Percentiles rank a stretch among this genome's conserved stretches.
Evolutionary conservation across 2,888 invertebrate species (phyloP).

Genomic region (Aspidiotus destructor): DNA sequence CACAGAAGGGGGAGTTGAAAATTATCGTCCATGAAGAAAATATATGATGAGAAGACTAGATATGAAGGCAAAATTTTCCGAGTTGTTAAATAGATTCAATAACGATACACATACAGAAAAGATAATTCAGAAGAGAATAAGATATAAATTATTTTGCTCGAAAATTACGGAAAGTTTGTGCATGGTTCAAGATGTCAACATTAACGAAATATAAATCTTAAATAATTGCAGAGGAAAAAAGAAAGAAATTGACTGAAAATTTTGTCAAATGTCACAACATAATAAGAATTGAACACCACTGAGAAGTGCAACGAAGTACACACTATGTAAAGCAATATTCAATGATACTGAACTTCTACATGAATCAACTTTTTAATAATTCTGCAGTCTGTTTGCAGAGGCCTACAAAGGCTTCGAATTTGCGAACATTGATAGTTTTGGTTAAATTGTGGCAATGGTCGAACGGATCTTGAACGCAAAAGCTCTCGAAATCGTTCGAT

Average conservation of each 20-base stretch:
- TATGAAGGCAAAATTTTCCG: not conserved
- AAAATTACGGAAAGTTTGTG: not conserved
- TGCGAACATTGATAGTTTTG: slow-evolving; percentile 32
- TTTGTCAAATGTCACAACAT: not conserved
- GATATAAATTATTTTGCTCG: not conserved
- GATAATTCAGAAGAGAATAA: not conserved
- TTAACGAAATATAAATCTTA: no score
- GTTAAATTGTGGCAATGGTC: slow-evolving; percentile 36
- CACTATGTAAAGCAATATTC: no score
- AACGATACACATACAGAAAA: not conserved
- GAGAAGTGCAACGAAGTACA: no score
- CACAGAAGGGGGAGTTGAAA: not conserved
- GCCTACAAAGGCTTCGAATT: slow-evolving; percentile 27
- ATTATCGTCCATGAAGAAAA: not conserved
- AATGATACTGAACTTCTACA: no score
- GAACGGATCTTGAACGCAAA: slow-evolving; percentile 37
- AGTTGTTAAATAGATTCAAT: not conserved
- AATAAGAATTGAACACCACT: no score
- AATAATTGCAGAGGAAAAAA: not conserved
- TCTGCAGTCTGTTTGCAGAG: slow-evolving; percentile 32
- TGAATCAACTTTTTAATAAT: slow-evolving; percentile 17
- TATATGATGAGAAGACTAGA: not conserved
- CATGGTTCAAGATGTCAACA: no score
- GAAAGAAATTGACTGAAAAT: not conserved
- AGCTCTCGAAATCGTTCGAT: slow-evolving; percentile 26